Conservation (phyloP, 2,888 invertebrate species). For the Ophion slaviceki region DNA sequence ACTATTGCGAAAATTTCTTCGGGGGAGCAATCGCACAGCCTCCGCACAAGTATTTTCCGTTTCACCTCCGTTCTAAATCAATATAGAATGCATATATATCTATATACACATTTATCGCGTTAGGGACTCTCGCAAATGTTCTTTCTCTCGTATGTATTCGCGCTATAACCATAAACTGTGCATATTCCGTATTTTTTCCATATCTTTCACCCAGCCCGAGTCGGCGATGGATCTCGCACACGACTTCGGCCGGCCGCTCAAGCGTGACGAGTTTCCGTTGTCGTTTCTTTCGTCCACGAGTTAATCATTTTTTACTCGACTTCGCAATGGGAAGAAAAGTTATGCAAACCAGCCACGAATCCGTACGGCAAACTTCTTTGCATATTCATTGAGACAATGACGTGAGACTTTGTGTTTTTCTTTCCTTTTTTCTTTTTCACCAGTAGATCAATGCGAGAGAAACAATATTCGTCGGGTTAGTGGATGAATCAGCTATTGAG, state of each 20-base stretch:
- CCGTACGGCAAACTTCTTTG: conserved; percentile 11
- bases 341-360: conserved; percentile 50
- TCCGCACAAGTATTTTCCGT: conserved; percentile 11
- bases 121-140: neutral
- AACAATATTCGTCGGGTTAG: neutral
- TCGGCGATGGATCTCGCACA: conserved; percentile 33
- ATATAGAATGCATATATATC: neutral
- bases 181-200: conserved; percentile 17
- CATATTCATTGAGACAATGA: conserved; percentile 1
- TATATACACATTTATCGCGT: neutral
- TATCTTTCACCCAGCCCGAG: conserved; percentile 30
- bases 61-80: conserved; percentile 17
- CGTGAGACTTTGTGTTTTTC: neutral
- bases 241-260: conserved; percentile 43
- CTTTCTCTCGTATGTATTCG: conserved; percentile 2
- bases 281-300: conserved; percentile 15
- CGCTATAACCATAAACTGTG: conserved; percentile 10
- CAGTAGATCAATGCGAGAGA: neutral
- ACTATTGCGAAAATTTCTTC: conserved; percentile 32
- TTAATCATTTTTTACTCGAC: conserved; percentile 45
- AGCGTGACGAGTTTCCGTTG: conserved; percentile 56
- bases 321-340: conserved; percentile 29
- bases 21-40: conserved; percentile 2
- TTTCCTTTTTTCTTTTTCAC: neutral
- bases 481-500: neutral